phyloP scores from a whole-genome alignment of 2,113 vertebrate species.

The Eubucco bourcierii region DNA sequence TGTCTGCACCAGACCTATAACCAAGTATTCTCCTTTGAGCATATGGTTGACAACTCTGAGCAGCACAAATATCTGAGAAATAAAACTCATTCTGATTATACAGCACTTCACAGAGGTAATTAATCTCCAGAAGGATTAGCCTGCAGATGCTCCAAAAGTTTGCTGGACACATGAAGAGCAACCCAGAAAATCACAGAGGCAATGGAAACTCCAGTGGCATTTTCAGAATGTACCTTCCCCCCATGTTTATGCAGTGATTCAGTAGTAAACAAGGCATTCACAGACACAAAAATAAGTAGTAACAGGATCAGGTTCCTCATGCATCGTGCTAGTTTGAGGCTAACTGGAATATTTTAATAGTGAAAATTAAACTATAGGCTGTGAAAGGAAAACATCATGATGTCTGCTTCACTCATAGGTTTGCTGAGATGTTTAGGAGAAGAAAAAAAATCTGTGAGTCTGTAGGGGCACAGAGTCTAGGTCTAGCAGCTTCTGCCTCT shows the following conservation, averaged over 20 bases:
- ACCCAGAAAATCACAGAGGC: neutral
- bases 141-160: neutral
- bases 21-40: neutral
- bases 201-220: neutral
- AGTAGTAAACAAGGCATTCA: neutral
- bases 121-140: neutral
- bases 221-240: neutral
- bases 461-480: too few relatives aligned
- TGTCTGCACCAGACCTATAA: neutral
- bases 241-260: neutral
- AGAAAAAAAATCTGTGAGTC: too few relatives aligned
- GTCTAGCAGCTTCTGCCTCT: too few relatives aligned
- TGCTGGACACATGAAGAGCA: neutral
- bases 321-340: too few relatives aligned
- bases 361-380: too few relatives aligned
- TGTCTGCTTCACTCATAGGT: too few relatives aligned
- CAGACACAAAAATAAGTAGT: neutral
- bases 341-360: too few relatives aligned
- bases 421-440: too few relatives aligned
- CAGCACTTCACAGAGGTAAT: neutral
- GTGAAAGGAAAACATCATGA: too few relatives aligned
- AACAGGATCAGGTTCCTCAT: neutral
- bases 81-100: neutral
- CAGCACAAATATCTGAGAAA: neutral
- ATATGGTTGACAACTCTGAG: accelerated